These are phyloP conservation scores for Vidua macroura DNA, from an alignment of 2,113 vertebrate genomes.

Conservation along the genomic window DNA sequence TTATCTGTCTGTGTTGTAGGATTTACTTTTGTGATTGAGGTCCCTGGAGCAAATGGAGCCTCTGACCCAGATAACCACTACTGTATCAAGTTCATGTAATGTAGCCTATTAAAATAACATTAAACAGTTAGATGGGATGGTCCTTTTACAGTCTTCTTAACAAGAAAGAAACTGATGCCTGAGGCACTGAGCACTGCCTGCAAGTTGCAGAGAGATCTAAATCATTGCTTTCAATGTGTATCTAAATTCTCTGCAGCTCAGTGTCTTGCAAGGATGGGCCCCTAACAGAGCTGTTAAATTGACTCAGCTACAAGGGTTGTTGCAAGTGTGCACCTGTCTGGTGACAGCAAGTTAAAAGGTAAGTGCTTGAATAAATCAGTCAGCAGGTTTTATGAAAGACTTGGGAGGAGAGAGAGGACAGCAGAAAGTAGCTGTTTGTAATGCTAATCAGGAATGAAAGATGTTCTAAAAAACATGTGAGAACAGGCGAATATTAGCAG, in stretches of 20 bases:
- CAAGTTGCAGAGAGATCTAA: neutral
- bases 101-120: slow-evolving; percentile 32
- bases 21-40: slow-evolving; percentile 2
- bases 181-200: neutral
- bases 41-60: neutral
- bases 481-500: slow-evolving; percentile 27
- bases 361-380: slow-evolving; percentile 64
- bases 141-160: slow-evolving; percentile 11
- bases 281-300: slow-evolving; percentile 36
- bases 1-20: neutral
- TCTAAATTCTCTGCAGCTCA: neutral
- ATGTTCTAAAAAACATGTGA: slow-evolving; percentile 26
- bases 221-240: neutral
- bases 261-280: neutral
- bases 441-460: slow-evolving; percentile 48
- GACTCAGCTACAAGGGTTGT: neutral
- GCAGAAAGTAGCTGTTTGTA: slow-evolving; percentile 39
- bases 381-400: slow-evolving; percentile 69
- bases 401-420: slow-evolving; percentile 50
- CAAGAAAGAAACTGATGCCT: slow-evolving; percentile 5
- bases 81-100: neutral
- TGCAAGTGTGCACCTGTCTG: slow-evolving; percentile 51
- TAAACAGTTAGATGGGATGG: slow-evolving; percentile 20
- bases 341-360: slow-evolving; percentile 47
- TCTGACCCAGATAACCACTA: neutral